Percentiles rank a stretch among this genome's conserved stretches.
These are phyloP conservation scores for Stenchaetothrips biformis DNA, from an alignment of 2,888 invertebrate genomes.

Conservation along the genomic window DNA sequence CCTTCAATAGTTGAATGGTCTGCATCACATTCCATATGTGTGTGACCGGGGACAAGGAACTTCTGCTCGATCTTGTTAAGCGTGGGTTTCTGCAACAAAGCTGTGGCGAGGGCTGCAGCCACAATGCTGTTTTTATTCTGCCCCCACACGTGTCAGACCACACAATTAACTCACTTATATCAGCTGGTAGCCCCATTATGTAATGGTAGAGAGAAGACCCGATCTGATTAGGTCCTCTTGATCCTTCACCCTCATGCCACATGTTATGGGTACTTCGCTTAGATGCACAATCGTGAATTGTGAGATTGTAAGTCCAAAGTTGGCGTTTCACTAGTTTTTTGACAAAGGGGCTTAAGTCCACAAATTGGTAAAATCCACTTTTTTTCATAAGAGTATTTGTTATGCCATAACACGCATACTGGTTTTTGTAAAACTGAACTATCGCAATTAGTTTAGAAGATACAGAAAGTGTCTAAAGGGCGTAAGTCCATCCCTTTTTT, in stretches of 20 bases:
- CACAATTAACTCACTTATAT: not conserved
- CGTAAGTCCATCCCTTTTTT: no score
- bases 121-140: not conserved
- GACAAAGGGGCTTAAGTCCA: no score
- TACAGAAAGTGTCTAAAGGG: no score
- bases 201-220: not conserved
- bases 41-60: not conserved
- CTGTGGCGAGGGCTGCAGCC: not conserved
- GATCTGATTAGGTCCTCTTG: not conserved
- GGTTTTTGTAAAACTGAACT: no score
- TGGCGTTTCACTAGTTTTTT: no score
- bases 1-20: not conserved
- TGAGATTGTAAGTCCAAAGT: constrained; percentile 41
- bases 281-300: constrained; percentile 36
- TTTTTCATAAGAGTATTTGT: no score
- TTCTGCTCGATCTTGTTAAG: not conserved
- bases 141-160: not conserved
- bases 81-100: not conserved
- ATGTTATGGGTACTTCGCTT: not conserved
- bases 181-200: not conserved
- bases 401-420: no score
- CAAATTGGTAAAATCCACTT: no score
- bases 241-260: not conserved
- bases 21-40: not conserved
- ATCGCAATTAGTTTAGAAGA: no score